Conservation (phyloP, 1,140 invertebrate species). For the Homarus americanus region DNA sequence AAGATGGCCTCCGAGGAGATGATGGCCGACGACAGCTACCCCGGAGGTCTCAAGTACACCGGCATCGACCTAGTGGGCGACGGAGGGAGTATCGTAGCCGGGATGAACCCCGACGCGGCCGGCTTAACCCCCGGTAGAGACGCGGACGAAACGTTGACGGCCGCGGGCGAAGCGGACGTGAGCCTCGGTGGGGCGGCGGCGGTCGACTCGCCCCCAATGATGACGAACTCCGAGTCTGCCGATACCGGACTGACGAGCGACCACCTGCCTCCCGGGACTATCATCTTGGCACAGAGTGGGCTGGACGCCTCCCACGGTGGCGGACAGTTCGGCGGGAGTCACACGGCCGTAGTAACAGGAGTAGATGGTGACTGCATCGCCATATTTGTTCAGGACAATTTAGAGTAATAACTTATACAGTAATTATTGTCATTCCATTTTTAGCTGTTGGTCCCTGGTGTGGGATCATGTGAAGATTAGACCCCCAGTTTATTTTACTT, state of each 20-base stretch:
- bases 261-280: constrained; percentile 30
- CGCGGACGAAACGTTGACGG: neutral
- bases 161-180: neutral
- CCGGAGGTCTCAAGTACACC: neutral
- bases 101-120: neutral
- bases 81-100: neutral
- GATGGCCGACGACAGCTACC: neutral
- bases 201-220: neutral
- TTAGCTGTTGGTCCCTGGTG: no score
- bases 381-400: constrained; percentile 57
- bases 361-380: constrained; percentile 61
- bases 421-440: no score
- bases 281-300: constrained; percentile 39
- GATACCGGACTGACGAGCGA: neutral
- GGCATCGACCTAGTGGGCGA: neutral
- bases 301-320: neutral
- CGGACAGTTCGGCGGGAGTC: constrained; percentile 26
- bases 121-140: neutral
- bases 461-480: no score
- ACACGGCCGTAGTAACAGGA: constrained; percentile 26
- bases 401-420: no score
- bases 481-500: no score
- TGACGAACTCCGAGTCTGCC: neutral
- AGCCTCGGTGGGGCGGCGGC: neutral
- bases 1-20: constrained; percentile 29